A percentile compares a stretch with the other conserved stretches of the same genome.
Evolutionary conservation across 2,113 vertebrate species (phyloP).

Genomic region (Siphamia tubifer): DNA sequence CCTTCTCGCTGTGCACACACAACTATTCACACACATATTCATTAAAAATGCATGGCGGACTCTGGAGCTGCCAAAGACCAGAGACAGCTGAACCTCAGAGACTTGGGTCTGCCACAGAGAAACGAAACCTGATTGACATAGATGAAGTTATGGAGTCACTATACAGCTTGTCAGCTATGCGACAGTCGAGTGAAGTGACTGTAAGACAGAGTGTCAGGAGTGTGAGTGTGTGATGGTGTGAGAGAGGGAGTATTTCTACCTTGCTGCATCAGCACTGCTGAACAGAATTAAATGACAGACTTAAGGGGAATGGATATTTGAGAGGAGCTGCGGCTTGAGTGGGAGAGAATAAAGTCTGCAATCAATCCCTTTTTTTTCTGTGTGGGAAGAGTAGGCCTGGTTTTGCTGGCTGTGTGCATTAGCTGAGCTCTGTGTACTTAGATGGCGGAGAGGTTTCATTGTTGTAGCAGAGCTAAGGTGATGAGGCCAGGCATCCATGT

Average conservation of each 20-base stretch:
- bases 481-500: constrained; percentile 81
- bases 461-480: constrained; percentile 67
- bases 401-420: constrained; percentile 43
- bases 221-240: constrained; percentile 12
- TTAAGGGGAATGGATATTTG: constrained; percentile 55
- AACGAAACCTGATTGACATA: constrained; percentile 37
- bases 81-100: constrained; percentile 43
- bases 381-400: constrained; percentile 56
- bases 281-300: constrained; percentile 59
- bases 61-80: constrained; percentile 6
- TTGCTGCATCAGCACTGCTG: constrained; percentile 60
- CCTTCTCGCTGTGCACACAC: neutral
- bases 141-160: constrained; percentile 21
- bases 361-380: constrained; percentile 44
- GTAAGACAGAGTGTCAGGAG: neutral
- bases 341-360: constrained; percentile 53
- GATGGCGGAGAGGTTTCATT: constrained; percentile 60
- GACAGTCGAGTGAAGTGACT: neutral
- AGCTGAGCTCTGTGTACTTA: constrained; percentile 64
- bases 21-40: neutral
- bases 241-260: constrained; percentile 41
- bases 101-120: constrained; percentile 2
- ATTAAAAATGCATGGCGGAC: constrained; percentile 63
- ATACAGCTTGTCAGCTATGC: constrained; percentile 25
- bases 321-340: constrained; percentile 53